Evolutionary conservation across 2,888 invertebrate species (phyloP).

Genomic region (Standfussiana lucernea): DNA sequence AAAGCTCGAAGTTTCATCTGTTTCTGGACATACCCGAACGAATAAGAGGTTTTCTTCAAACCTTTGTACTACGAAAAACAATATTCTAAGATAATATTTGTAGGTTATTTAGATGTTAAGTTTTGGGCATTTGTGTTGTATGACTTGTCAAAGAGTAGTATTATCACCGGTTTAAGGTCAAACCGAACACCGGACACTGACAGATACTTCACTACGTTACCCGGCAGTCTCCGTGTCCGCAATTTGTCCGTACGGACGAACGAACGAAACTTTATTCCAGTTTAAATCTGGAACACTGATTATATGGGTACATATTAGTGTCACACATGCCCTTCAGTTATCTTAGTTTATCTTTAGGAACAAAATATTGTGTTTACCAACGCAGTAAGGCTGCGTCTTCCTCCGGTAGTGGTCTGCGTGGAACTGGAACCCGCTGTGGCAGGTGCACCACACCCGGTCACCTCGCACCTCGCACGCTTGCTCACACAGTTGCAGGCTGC

Average conservation of each 20-base stretch:
- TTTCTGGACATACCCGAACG: neutral
- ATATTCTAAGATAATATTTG: neutral
- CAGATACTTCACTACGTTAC: neutral
- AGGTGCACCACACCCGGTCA: slow-evolving; percentile 92
- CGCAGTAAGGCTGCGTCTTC: slow-evolving; percentile 91
- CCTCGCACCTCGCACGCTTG: slow-evolving; percentile 92
- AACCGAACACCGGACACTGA: neutral
- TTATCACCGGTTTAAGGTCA: no score
- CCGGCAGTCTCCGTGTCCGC: neutral
- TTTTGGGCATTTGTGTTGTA: no score
- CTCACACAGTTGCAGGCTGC: slow-evolving; percentile 92
- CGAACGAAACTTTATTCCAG: neutral
- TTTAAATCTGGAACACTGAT: neutral
- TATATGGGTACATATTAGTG: neutral
- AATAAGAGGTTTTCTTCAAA: neutral
- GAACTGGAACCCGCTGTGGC: slow-evolving; percentile 92
- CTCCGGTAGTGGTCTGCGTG: slow-evolving; percentile 90
- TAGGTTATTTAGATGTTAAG: neutral
- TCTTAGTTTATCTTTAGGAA: neutral
- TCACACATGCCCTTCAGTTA: no score
- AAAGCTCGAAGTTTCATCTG: neutral
- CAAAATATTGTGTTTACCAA: slow-evolving; percentile 81
- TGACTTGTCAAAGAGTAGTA: neutral
- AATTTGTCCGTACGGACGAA: no score
- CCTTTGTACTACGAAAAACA: neutral